Evolutionary conservation across 1,140 invertebrate species (phyloP).

Genomic region (Ladona fulva): DNA sequence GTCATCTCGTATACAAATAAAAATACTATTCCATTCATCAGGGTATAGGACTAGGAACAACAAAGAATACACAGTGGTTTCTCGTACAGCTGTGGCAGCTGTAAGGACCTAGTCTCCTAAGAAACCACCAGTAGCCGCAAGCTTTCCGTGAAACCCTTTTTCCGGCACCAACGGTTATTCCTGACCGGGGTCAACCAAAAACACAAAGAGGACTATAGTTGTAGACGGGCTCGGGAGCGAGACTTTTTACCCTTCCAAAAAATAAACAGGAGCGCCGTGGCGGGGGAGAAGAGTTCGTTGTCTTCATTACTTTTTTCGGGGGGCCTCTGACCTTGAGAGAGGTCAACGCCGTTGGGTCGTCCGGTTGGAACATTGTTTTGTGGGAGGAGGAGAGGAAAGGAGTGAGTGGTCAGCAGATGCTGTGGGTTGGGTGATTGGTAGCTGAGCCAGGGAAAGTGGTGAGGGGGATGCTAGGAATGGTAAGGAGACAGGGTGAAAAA

Average conservation of each 20-base stretch:
- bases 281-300: neutral
- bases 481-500: neutral
- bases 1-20: too few species aligned
- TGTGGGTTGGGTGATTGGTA: neutral
- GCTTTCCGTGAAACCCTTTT: too few species aligned
- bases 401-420: neutral
- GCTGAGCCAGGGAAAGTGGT: neutral
- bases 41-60: too few species aligned
- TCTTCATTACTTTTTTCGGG: neutral
- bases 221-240: neutral
- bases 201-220: neutral
- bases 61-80: too few species aligned
- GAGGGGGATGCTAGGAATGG: neutral
- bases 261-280: neutral
- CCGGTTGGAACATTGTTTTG: neutral
- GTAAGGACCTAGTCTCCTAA: too few species aligned
- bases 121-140: too few species aligned
- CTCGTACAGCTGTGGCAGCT: too few species aligned
- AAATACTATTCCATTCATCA: too few species aligned
- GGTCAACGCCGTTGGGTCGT: neutral
- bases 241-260: neutral
- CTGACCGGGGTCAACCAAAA: neutral
- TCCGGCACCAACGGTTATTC: constrained; percentile 8
- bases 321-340: neutral
- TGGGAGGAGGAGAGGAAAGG: neutral